Conservation (phyloP, 1,140 invertebrate genomes). For the Diuraphis noxia region DNA sequence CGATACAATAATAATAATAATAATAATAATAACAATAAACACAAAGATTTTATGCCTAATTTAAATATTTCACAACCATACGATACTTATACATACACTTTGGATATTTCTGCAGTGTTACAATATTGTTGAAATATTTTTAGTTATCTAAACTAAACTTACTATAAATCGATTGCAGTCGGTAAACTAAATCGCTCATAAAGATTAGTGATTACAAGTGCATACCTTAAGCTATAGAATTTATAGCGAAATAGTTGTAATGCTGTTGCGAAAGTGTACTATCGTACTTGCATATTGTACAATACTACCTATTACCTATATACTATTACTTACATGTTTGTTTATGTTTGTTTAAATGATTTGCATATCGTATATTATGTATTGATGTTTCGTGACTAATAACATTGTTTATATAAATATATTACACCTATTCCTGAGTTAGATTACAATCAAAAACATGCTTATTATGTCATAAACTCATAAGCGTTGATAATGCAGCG, state of each 20-base stretch:
- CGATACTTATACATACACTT: background rate
- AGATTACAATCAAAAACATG: background rate
- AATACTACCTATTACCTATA: background rate
- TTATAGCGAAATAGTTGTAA: background rate
- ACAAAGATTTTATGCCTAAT: background rate
- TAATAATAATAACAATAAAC: too few species aligned
- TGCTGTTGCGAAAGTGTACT: background rate
- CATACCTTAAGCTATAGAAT: background rate
- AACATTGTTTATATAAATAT: background rate
- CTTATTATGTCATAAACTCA: background rate
- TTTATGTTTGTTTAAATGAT: background rate
- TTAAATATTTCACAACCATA: background rate
- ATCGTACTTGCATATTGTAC: background rate
- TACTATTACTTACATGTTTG: too few species aligned
- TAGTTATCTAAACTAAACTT: background rate
- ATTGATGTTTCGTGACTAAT: background rate
- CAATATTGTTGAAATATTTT: background rate
- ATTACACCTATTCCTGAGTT: background rate
- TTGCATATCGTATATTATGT: too few species aligned
- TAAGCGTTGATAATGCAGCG: too few species aligned
- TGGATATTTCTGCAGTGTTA: background rate
- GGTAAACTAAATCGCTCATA: background rate
- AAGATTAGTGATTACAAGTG: background rate
- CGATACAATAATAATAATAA: background rate
- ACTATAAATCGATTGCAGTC: too few species aligned